Base-by-base conservation (phyloP, 2,888 invertebrate species). In the Salpingus planirostris region DNA sequence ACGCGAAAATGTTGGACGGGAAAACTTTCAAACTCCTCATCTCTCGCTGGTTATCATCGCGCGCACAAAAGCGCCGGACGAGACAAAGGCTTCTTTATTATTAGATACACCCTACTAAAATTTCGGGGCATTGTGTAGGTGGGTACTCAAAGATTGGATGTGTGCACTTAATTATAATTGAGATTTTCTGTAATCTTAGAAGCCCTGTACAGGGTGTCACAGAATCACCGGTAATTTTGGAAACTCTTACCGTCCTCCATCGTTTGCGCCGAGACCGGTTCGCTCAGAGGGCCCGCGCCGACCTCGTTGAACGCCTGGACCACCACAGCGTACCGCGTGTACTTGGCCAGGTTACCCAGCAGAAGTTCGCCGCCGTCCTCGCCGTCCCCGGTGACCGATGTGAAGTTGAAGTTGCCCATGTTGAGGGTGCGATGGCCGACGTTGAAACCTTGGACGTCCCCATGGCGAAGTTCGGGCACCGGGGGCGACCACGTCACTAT, bases 401-500 rank as follows among this genome's bases (percentile, higher is more conserved):
- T 79, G 49, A 77, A 80, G 57, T 81, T 81, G 57, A 74, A 80
- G 35, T 70, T 69, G 8, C 70, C 69, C 39, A 67, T 67, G 22
- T 61, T 70, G 4, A 69, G 64, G 42, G 72, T 71, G 28, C 69
- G 63, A 53, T 73, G 77, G 4, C 79, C 85, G 12, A 87, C 73
- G 57, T 83, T 82, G 54, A 80, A 86, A 13, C 85, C 84, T 49
- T 78, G 52, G 37, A 84, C 75, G 42, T 81, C 77, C 1, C 86
- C 86, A 54, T 87, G 81, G 26, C 80, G 69, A 14, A 80, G 58
- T 47, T 82, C 80, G 0, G 70, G 63, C 10, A 76, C 50, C 0
- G 86, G 86, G 0, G 84, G 80, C 42, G 77, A 67, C 78, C 86
- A 86, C 5, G 78, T 80, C 6, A 86, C 74, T 18, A 80, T 64